Evolutionary conservation across 2,797 vertebrate genomes (phyloP).

Genomic region (Cyprinella venusta): DNA sequence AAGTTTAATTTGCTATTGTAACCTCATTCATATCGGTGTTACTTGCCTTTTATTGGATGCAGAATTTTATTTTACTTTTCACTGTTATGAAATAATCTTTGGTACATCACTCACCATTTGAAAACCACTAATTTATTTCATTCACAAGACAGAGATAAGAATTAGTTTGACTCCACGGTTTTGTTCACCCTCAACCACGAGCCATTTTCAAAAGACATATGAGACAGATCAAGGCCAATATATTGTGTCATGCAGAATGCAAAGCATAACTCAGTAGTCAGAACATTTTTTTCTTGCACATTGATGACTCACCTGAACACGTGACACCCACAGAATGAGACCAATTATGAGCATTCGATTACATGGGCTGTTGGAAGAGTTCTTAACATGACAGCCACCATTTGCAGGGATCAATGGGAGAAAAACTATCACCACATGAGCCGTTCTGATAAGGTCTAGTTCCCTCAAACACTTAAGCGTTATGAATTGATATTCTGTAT

Average conservation of each 20-base stretch:
- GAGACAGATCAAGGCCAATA: background rate
- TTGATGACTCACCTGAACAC: slow-evolving; percentile 6
- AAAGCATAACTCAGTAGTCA: background rate
- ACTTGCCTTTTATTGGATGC: background rate
- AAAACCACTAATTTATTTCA: background rate
- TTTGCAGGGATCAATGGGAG: slow-evolving; percentile 16
- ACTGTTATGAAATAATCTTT: background rate
- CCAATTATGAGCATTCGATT: slow-evolving; percentile 16
- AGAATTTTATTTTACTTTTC: background rate
- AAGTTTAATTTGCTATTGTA: background rate
- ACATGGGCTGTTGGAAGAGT: slow-evolving; percentile 11
- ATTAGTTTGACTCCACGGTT: background rate
- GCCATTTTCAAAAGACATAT: background rate
- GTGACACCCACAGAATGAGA: background rate
- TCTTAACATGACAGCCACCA: slow-evolving; percentile 21
- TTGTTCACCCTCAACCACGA: background rate
- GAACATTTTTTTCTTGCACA: background rate
- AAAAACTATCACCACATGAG: background rate
- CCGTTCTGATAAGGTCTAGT: background rate
- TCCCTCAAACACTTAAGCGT: background rate
- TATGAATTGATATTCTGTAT: slow-evolving; percentile 24
- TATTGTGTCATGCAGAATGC: background rate
- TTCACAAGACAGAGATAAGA: background rate
- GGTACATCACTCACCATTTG: background rate
- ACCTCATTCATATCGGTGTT: too few relatives aligned